These are phyloP conservation scores for Marmota flaviventris DNA, from an alignment of 2,113 vertebrate genomes.

Conservation along the genomic window DNA sequence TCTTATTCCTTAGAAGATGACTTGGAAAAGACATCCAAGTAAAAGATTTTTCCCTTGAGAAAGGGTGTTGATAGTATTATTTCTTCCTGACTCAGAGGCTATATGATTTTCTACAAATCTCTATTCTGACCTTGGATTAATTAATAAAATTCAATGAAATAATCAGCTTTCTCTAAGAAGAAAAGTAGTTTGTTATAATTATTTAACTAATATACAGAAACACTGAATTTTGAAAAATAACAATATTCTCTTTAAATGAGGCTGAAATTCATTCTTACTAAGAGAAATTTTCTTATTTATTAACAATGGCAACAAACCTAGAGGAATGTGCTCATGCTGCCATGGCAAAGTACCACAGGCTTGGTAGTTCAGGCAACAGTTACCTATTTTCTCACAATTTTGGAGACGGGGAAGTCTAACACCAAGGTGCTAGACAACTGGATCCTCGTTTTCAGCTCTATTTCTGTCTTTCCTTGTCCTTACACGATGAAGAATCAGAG, in stretches of 20 bases:
- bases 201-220: constrained; percentile 7
- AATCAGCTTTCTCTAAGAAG: constrained; percentile 42
- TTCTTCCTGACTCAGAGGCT: constrained; percentile 34
- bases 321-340: neutral
- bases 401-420: neutral
- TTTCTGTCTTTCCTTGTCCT: neutral
- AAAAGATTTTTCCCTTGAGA: constrained; percentile 57
- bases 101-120: constrained; percentile 44
- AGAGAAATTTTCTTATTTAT: neutral
- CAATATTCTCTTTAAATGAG: neutral
- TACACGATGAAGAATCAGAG: neutral
- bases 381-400: constrained; percentile 13
- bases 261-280: neutral
- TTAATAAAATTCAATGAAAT: constrained; percentile 54
- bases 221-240: neutral
- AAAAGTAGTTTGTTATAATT: constrained; percentile 35
- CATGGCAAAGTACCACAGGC: neutral
- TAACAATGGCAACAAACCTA: neutral
- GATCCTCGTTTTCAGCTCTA: neutral
- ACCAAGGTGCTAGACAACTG: neutral
- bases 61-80: constrained; percentile 39
- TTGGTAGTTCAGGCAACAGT: neutral
- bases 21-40: constrained; percentile 62
- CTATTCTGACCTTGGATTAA: neutral
- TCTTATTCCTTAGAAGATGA: constrained; percentile 65